These are phyloP conservation scores for Tenthredo livida DNA, from an alignment of 2,888 invertebrate genomes.

Conservation along the genomic window DNA sequence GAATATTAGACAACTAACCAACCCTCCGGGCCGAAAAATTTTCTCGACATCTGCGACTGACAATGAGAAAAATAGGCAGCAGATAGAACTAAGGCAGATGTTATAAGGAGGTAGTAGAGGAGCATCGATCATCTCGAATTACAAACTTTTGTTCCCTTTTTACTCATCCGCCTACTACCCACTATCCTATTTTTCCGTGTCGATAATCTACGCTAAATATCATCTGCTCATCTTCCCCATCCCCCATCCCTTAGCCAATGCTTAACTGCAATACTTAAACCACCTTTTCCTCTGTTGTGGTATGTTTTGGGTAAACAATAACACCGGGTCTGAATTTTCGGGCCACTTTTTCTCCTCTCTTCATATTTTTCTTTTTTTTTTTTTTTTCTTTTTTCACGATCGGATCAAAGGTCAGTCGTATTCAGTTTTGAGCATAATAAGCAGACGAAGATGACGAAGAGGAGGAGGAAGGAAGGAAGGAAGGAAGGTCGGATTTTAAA, in stretches of 20 bases:
- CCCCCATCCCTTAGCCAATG: neutral
- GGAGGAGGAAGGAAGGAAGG: neutral
- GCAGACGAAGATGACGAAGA: neutral
- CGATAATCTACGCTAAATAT: slow-evolving; percentile 40
- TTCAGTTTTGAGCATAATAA: neutral
- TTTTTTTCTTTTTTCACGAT: neutral
- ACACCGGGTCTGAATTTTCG: neutral
- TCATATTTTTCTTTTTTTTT: too few species aligned
- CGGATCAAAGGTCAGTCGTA: neutral
- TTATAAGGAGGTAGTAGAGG: neutral
- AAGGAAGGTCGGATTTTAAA: neutral
- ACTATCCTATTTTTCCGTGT: neutral
- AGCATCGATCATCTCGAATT: slow-evolving; percentile 52
- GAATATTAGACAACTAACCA: neutral
- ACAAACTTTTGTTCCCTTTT: slow-evolving; percentile 15
- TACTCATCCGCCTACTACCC: neutral
- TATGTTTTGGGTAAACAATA: slow-evolving; percentile 36
- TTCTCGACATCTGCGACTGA: neutral
- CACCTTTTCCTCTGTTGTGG: neutral
- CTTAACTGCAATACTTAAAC: neutral
- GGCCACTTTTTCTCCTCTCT: neutral
- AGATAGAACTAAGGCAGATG: neutral
- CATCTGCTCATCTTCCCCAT: slow-evolving; percentile 39
- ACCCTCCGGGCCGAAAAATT: neutral
- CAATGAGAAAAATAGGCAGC: slow-evolving; percentile 53